A percentile compares a stretch with the other conserved stretches of the same genome.
Conservation (phyloP, 2,888 invertebrate species). For the Stratiomys singularior region DNA sequence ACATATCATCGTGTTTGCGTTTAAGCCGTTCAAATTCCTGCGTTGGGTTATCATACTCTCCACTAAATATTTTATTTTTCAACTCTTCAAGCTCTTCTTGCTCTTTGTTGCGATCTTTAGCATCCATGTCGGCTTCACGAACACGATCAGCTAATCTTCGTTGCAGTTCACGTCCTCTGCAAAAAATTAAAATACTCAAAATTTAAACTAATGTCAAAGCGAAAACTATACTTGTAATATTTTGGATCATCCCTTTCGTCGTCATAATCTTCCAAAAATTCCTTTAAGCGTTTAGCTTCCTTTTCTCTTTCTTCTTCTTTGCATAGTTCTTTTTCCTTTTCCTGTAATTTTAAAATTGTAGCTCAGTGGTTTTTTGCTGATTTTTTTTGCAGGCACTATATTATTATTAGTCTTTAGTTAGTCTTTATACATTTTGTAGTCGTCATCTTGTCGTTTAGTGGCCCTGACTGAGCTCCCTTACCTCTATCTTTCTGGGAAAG, state of each 20-base stretch:
- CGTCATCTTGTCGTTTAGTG: no score
- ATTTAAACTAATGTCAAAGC: background rate
- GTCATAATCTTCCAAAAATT: constrained; percentile 99
- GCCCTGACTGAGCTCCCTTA: no score
- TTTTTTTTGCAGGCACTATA: no score
- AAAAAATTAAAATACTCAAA: background rate
- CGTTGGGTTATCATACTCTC: constrained; percentile 73
- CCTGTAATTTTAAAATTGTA: constrained; percentile 60
- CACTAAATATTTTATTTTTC: constrained; percentile 77
- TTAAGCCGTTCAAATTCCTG: constrained; percentile 77
- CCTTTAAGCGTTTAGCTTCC: constrained; percentile 93
- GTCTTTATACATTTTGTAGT: no score
- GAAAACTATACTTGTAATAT: constrained; percentile 79
- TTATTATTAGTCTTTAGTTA: no score
- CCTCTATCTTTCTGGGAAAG: no score
- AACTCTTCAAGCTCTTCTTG: constrained; percentile 88
- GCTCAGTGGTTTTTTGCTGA: no score
- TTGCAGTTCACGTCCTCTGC: constrained; percentile 82
- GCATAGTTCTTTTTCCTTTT: constrained; percentile 84
- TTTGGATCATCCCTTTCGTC: constrained; percentile 97
- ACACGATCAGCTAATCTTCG: constrained; percentile 91
- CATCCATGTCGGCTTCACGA: constrained; percentile 92
- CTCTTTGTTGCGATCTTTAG: constrained; percentile 89
- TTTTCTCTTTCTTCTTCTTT: constrained; percentile 87
- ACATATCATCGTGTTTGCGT: constrained; percentile 82